Percentiles rank a stretch among this genome's conserved stretches.
phyloP scores from a whole-genome alignment of 2,888 invertebrate species.

The Shargacucullia verbasci region DNA sequence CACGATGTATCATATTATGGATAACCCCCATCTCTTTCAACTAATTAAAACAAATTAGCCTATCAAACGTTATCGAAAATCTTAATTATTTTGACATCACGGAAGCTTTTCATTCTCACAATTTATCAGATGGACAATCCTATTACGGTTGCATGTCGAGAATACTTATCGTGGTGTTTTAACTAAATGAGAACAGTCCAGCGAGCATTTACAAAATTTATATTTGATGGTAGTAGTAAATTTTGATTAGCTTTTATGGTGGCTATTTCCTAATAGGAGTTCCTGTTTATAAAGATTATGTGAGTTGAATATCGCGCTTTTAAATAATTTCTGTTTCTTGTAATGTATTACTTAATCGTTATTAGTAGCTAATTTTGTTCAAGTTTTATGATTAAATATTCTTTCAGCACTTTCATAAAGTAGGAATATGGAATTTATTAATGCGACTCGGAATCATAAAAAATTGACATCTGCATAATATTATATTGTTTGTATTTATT shows the following conservation, averaged over 20 bases:
- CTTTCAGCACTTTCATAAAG: too few species aligned
- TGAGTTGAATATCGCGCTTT: conserved; percentile 4
- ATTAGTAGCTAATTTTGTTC: background rate
- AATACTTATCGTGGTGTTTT: conserved; percentile 48
- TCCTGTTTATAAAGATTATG: conserved; percentile 11
- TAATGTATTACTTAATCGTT: background rate
- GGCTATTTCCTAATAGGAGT: conserved; percentile 4
- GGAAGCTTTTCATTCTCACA: conserved; percentile 49
- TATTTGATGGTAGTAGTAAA: conserved; percentile 39
- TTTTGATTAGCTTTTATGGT: conserved; percentile 35
- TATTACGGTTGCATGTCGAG: conserved; percentile 54
- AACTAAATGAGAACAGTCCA: conserved; percentile 43
- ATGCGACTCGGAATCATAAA: too few species aligned
- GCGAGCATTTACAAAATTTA: conserved; percentile 34
- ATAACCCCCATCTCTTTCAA: conserved; percentile 10
- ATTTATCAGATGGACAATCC: conserved; percentile 53
- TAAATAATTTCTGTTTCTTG: background rate
- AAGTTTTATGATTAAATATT: background rate
- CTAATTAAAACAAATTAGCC: conserved; percentile 53
- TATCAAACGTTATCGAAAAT: conserved; percentile 50
- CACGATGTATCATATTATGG: too few species aligned
- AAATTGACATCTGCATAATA: too few species aligned
- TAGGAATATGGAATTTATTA: too few species aligned
- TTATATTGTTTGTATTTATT: too few species aligned
- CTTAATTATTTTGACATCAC: conserved; percentile 55